Evolutionary conservation across 2,113 vertebrate species (phyloP).

Genomic region (Pelecanus crispus): DNA sequence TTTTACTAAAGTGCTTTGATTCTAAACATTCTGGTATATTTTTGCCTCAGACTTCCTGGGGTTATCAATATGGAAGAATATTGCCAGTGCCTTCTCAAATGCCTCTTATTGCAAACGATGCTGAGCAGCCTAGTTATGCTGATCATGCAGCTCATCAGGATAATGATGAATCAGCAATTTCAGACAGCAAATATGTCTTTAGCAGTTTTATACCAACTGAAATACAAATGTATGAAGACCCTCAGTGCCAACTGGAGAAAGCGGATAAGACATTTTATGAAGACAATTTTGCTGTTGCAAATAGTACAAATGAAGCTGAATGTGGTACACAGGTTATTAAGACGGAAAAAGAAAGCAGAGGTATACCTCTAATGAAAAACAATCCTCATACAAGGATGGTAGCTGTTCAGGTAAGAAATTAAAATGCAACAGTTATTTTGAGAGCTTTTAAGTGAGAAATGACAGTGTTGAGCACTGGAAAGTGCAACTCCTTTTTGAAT

Average conservation of each 20-base stretch:
- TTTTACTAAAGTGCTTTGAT: neutral
- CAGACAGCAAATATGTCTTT: fast-evolving
- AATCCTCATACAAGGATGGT: neutral
- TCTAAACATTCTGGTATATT: neutral
- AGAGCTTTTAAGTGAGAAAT: neutral
- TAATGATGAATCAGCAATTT: neutral
- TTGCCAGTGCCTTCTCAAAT: neutral
- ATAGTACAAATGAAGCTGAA: neutral
- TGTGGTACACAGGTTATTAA: neutral
- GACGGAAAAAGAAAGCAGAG: neutral
- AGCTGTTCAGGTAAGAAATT: slow-evolving; percentile 70
- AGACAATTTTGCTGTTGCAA: neutral
- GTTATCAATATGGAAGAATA: neutral
- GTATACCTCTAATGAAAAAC: neutral
- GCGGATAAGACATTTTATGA: fast-evolving
- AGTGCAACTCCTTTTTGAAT: neutral
- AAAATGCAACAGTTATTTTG: neutral
- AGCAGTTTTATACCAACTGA: neutral
- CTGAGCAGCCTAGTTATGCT: neutral
- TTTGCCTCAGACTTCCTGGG: neutral
- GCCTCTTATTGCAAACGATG: neutral
- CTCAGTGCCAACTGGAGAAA: fast-evolving
- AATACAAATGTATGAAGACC: neutral
- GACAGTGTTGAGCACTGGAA: neutral
- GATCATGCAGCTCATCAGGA: neutral